Conservation (phyloP, 2,888 invertebrate species). For the Augiades crinisus region DNA sequence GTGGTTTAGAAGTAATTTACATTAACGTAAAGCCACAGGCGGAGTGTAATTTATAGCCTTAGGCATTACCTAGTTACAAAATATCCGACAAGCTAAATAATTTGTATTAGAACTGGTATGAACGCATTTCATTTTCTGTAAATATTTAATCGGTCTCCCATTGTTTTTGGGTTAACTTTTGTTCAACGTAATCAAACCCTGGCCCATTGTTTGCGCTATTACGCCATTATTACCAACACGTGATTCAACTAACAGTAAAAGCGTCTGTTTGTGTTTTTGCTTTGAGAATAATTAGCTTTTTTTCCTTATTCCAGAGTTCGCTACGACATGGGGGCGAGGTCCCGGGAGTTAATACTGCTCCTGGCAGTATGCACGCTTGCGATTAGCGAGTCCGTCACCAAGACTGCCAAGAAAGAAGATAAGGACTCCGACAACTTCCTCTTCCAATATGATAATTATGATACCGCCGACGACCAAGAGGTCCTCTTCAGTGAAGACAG, state of each 20-base stretch:
- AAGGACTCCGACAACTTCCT: constrained; percentile 54
- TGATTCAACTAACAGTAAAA: constrained; percentile 13
- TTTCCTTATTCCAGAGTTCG: constrained; percentile 70
- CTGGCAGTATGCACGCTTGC: constrained; percentile 72
- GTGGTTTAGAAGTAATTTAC: not conserved
- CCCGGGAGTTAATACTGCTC: constrained; percentile 74
- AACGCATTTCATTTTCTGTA: not conserved
- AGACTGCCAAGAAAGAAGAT: constrained; percentile 53
- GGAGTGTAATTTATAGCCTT: constrained; percentile 11
- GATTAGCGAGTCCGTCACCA: constrained; percentile 60
- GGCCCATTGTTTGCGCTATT: constrained; percentile 18
- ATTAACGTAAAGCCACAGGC: not conserved
- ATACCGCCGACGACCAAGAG: constrained; percentile 71
- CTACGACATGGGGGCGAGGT: constrained; percentile 70
- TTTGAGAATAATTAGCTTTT: constrained; percentile 26
- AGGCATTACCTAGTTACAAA: constrained; percentile 1
- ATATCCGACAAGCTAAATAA: not conserved
- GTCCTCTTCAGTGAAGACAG: constrained; percentile 71
- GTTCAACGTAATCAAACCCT: constrained; percentile 9
- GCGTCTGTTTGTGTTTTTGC: constrained; percentile 19
- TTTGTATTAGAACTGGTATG: not conserved
- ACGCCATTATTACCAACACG: constrained; percentile 17
- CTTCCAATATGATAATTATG: constrained; percentile 68
- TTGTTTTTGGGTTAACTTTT: constrained; percentile 24
- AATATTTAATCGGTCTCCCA: not conserved